Evolutionary conservation across 1,140 invertebrate genomes (phyloP).

Genomic region (Caerostris extrusa): DNA sequence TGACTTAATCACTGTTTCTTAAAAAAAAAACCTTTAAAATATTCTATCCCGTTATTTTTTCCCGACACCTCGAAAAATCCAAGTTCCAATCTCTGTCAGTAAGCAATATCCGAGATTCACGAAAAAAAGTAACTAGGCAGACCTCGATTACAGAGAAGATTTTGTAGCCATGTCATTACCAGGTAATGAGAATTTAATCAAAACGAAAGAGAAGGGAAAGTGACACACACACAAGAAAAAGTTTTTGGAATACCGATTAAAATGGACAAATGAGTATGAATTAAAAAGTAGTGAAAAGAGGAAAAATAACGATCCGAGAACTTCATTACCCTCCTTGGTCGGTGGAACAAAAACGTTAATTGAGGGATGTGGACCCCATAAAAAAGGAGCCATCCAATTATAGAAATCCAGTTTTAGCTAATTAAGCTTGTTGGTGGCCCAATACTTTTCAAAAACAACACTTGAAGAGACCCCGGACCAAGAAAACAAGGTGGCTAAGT

Average conservation of each 20-base stretch:
- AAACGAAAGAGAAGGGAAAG: conserved; percentile 8
- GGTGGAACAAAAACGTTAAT: conserved; percentile 1
- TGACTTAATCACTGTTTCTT: too few relatives aligned
- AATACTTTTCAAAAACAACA: not conserved
- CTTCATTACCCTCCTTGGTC: not conserved
- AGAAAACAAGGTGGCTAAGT: not conserved
- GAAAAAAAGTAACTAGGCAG: too few relatives aligned
- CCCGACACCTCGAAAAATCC: too few relatives aligned
- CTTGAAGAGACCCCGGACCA: not conserved
- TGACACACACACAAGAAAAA: conserved; percentile 17
- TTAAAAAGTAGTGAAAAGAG: conserved; percentile 24
- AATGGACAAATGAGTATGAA: conserved; percentile 33
- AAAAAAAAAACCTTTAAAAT: too few relatives aligned
- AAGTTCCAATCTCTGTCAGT: too few relatives aligned
- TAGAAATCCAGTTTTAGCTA: conserved; percentile 19
- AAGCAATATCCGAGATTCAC: too few relatives aligned
- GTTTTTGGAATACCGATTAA: not conserved
- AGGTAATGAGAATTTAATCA: conserved; percentile 47
- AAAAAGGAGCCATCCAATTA: conserved; percentile 60
- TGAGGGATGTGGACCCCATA: not conserved
- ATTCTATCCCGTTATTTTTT: too few relatives aligned
- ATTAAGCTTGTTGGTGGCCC: not conserved
- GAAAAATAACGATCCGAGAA: not conserved
- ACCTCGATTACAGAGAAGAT: not conserved
- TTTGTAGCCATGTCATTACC: not conserved